Evolutionary conservation across 2,113 vertebrate genomes (phyloP), one percentile per base, ranked within the genome.

Genomic region (Rhinopomastus cyanomelas): DNA sequence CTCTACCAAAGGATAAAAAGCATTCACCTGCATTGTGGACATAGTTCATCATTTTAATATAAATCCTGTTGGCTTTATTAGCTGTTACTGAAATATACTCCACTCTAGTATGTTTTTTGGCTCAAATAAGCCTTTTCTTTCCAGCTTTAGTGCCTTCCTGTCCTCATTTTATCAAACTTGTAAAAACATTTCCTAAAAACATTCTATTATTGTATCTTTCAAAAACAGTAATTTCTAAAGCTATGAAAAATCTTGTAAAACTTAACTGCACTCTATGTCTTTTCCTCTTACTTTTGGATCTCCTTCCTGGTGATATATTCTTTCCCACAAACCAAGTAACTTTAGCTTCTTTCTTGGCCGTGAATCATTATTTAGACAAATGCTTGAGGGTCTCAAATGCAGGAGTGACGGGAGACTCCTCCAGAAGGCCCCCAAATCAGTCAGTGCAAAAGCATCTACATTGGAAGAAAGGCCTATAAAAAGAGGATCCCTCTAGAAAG

Each of bases 1-100:
- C 17, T 46, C 27, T 68, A 75, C 6, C 21, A 75, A 72, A 75
- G 39, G 46, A 67, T 25, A n/a, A 76, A 71, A 78, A 62, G 15
- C 0, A 0, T 16, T 82, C 3, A 21, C 20, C 17, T 83, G 34
- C 78, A 72, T 0, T 64, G 1, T 22, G 52, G 60, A 71, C 22
- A 7, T 27, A 52, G 42, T 32, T 77, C 36, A 6, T 26, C 34
- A 8, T 4, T 62, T 51, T 51, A 55, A 71, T 42, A 48, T 12
- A 81, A 92, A 81, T 56, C 18, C 51, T 72, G 37, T 56, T 66
- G 55, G 36, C 11, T 87, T 14, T 48, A 66, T 22, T 23, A 75
- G 12, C 39, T 73, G 42, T 62, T 79, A 67, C 15, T 89, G 82
- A 74, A 88, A 66, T 10, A 75, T 29, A 22, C 15, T 44, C 26